Evolutionary conservation across 2,797 vertebrate genomes (phyloP).

Genomic region (Pelodytes ibericus): DNA sequence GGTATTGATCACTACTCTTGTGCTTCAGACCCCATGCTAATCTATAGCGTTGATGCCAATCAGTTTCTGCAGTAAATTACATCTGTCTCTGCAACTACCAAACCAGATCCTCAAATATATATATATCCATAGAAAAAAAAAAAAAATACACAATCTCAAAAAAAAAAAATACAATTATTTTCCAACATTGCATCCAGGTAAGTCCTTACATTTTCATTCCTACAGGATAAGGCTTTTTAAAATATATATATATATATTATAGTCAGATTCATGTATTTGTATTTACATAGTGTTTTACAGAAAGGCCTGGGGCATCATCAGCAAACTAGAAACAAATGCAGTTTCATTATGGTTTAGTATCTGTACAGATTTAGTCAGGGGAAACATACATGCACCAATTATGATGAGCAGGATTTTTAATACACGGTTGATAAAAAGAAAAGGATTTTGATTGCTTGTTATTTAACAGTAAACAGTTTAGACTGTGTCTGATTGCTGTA

Average conservation of each 20-base stretch:
- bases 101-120: conserved; percentile 61
- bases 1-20: conserved; percentile 85
- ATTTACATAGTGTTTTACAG: conserved; percentile 59
- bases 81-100: conserved; percentile 72
- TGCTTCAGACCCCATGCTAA: conserved; percentile 85
- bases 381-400: too few relatives aligned
- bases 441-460: too few relatives aligned
- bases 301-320: conserved; percentile 63
- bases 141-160: conserved; percentile 57
- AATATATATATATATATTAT: not conserved
- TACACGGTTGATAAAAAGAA: too few relatives aligned
- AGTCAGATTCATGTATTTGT: not conserved
- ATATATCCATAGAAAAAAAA: not conserved
- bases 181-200: conserved; percentile 66
- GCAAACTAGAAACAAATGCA: conserved; percentile 57
- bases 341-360: conserved; percentile 59
- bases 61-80: conserved; percentile 68
- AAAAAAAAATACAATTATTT: conserved; percentile 62
- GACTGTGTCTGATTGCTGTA: too few relatives aligned
- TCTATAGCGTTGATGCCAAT: conserved; percentile 80
- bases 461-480: too few relatives aligned
- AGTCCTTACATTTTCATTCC: conserved; percentile 62
- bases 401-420: too few relatives aligned
- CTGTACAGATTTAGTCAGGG: too few relatives aligned
- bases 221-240: not conserved